Conservation (phyloP, 2,113 vertebrate species). For the Progne subis region DNA sequence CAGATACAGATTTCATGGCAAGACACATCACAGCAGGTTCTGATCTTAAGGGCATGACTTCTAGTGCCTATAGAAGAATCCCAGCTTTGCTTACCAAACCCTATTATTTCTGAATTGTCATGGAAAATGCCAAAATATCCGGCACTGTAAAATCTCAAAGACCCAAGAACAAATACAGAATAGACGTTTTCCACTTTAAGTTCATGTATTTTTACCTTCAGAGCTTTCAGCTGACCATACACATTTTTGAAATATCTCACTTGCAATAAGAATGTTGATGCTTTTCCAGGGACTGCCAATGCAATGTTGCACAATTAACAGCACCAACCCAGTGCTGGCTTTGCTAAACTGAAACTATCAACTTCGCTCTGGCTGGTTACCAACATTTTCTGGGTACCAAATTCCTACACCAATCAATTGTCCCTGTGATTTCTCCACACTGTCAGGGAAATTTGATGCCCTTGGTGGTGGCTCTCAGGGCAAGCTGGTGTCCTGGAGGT, state of each 20-base stretch:
- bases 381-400: not conserved
- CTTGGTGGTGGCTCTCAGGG: not conserved
- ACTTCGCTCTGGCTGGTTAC: not conserved
- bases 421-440: not conserved
- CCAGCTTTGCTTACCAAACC: not conserved
- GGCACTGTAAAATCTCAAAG: not conserved
- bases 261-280: not conserved
- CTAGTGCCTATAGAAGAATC: not conserved
- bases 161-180: not conserved
- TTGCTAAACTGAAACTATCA: not conserved
- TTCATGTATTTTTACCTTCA: not conserved
- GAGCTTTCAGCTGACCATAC: not conserved
- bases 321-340: not conserved
- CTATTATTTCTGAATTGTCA: not conserved
- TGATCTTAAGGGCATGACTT: not conserved
- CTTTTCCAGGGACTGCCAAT: not conserved
- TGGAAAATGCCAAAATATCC: not conserved
- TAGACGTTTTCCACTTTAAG: not conserved
- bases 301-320: not conserved
- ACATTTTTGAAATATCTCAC: not conserved
- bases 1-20: not conserved
- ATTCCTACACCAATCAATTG: not conserved
- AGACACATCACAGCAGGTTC: not conserved
- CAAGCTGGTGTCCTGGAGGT: not conserved
- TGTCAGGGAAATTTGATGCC: fast-evolving